Conservation (phyloP, 2,797 vertebrate species). For the Megalops cyprinoides region DNA sequence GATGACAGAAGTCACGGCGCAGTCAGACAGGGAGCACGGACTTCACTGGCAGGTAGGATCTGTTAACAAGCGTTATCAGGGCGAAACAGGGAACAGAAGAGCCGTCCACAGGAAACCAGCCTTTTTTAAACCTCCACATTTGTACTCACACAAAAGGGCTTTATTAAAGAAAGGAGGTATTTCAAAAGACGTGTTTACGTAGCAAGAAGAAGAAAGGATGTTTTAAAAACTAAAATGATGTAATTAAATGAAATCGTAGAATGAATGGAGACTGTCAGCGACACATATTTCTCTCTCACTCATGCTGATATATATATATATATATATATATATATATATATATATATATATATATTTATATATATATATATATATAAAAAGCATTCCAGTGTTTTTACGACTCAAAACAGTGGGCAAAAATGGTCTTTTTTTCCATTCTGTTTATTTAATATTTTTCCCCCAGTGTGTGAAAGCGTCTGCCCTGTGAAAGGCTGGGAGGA, state of each 20-base stretch:
- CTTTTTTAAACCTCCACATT: constrained; percentile 22
- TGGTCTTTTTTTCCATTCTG: constrained; percentile 33
- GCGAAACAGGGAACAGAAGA: constrained; percentile 22
- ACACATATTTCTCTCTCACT: constrained; percentile 2
- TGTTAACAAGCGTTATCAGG: constrained; percentile 30
- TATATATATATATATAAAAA: no score
- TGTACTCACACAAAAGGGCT: constrained; percentile 13
- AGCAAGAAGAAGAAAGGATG: constrained; percentile 32
- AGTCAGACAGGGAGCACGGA: constrained; percentile 49
- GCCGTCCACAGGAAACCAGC: constrained; percentile 51
- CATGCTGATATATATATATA: not conserved
- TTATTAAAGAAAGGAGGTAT: constrained; percentile 40
- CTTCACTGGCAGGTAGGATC: constrained; percentile 76
- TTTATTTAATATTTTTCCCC: constrained; percentile 36
- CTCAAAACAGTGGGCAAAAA: constrained; percentile 25
- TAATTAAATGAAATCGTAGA: constrained; percentile 65
- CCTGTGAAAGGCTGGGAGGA: constrained; percentile 51
- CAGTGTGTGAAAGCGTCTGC: constrained; percentile 49
- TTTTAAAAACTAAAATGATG: constrained; percentile 57
- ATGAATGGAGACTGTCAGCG: constrained; percentile 52
- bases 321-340: no score
- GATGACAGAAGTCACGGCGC: constrained; percentile 61
- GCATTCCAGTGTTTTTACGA: constrained; percentile 40
- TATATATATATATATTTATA: no score
- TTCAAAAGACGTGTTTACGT: constrained; percentile 51